These are phyloP conservation scores for Atopsyche davidsoni DNA, from an alignment of 1,140 invertebrate species.

Conservation along the genomic window DNA sequence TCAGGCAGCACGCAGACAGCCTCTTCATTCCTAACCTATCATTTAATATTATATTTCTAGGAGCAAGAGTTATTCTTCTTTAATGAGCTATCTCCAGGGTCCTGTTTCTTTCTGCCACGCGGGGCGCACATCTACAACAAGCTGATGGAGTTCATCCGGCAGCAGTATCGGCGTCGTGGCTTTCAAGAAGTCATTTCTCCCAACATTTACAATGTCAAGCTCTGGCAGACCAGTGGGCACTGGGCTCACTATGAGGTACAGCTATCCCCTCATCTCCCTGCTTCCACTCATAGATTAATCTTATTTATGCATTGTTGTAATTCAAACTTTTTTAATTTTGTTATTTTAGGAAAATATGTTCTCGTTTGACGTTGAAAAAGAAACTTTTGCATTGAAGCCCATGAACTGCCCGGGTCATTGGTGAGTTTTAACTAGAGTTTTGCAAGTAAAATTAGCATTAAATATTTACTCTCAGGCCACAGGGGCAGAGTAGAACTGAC, in stretches of 20 bases:
- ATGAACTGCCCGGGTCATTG: slow-evolving; percentile 99
- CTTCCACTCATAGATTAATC: too few relatives aligned
- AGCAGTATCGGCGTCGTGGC: slow-evolving; percentile 87
- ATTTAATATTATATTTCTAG: slow-evolving; percentile 41
- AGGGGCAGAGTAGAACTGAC: too few relatives aligned
- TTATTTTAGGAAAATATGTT: slow-evolving; percentile 82
- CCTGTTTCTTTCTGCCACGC: slow-evolving; percentile 95
- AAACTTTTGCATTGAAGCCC: slow-evolving; percentile 96
- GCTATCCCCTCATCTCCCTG: too few relatives aligned
- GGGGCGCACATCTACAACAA: slow-evolving; percentile 97
- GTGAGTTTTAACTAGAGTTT: slow-evolving; percentile 51
- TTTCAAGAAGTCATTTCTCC: slow-evolving; percentile 96
- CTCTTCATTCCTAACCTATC: too few relatives aligned
- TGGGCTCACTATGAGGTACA: slow-evolving; percentile 89
- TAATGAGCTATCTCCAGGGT: slow-evolving; percentile 95
- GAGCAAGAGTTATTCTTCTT: slow-evolving; percentile 99
- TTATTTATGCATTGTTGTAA: too few relatives aligned
- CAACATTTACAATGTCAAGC: slow-evolving; percentile 94
- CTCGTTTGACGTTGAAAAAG: slow-evolving; percentile 94
- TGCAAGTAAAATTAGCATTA: too few relatives aligned
- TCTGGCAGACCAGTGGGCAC: slow-evolving; percentile 98
- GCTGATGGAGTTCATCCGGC: slow-evolving; percentile 79
- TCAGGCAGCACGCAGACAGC: too few relatives aligned
- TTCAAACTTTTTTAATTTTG: not conserved
- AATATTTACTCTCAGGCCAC: too few relatives aligned